These are phyloP conservation scores for Kradibia gibbosae DNA, from an alignment of 1,140 invertebrate species.

Conservation along the genomic window DNA sequence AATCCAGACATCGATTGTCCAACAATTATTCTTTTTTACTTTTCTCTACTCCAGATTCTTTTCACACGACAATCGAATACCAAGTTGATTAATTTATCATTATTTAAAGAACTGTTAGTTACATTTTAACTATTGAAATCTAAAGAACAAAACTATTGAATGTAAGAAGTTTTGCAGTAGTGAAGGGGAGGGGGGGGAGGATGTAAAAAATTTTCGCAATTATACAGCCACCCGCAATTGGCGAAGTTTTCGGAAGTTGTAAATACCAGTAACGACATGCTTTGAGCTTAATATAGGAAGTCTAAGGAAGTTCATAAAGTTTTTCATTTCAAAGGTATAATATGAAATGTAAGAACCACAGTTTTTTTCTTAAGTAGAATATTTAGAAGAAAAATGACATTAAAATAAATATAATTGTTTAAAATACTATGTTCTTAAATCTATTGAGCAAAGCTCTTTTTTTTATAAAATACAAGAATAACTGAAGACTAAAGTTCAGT, in stretches of 20 bases:
- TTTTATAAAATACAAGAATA: too few relatives aligned
- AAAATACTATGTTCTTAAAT: too few relatives aligned
- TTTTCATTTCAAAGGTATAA: background rate
- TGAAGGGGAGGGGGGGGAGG: too few relatives aligned
- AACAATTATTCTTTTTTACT: background rate
- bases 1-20: background rate
- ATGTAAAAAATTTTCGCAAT: background rate
- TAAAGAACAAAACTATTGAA: background rate
- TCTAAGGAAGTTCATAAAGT: conserved; percentile 20
- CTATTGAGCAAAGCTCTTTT: too few relatives aligned
- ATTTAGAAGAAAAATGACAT: background rate
- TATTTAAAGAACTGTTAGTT: background rate
- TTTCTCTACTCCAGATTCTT: background rate
- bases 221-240: background rate
- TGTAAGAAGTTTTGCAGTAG: background rate
- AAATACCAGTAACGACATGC: conserved; percentile 11
- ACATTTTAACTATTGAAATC: background rate
- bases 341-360: background rate
- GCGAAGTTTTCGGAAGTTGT: conserved; percentile 17
- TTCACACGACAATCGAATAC: conserved; percentile 13
- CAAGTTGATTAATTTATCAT: background rate
- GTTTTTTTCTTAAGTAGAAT: background rate
- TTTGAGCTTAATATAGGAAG: background rate
- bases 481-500: too few relatives aligned
- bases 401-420: background rate